These are phyloP conservation scores for Pseudocheirus occidentalis DNA, from an alignment of 2,797 vertebrate species.

Conservation along the genomic window DNA sequence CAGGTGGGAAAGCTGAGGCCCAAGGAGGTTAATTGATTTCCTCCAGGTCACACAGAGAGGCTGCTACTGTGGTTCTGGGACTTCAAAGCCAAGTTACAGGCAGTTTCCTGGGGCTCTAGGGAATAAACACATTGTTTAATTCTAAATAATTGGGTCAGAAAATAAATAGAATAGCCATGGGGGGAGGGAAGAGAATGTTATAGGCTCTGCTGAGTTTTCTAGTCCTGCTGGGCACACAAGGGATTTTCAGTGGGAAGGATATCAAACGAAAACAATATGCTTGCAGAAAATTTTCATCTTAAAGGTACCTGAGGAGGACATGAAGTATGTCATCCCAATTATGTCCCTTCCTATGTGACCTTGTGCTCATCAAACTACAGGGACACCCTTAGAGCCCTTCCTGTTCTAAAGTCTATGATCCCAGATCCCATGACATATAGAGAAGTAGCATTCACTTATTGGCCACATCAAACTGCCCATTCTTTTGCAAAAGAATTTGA, in stretches of 20 bases:
- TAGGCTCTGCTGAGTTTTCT: background rate
- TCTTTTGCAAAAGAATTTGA: background rate
- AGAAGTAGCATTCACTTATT: background rate
- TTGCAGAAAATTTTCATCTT: background rate
- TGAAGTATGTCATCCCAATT: background rate
- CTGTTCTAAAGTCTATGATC: background rate
- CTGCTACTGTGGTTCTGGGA: background rate
- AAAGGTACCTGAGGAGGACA: background rate
- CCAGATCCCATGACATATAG: background rate
- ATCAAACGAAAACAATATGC: background rate
- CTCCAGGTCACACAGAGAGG: background rate
- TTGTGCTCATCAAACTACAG: background rate
- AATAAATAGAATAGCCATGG: background rate
- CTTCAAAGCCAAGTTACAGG: background rate
- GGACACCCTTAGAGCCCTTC: background rate
- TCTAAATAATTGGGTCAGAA: conserved; percentile 4
- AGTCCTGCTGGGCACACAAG: background rate
- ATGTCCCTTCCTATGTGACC: background rate
- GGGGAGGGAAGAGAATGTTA: background rate
- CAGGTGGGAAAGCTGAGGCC: background rate
- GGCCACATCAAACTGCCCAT: background rate
- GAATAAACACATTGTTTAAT: background rate
- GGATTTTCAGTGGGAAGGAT: background rate
- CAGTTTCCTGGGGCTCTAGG: background rate
- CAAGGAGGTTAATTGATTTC: conserved; percentile 4